These are phyloP conservation scores for Enteromius afrohamiltoni DNA, from an alignment of 2,797 vertebrate genomes.

Conservation along the genomic window DNA sequence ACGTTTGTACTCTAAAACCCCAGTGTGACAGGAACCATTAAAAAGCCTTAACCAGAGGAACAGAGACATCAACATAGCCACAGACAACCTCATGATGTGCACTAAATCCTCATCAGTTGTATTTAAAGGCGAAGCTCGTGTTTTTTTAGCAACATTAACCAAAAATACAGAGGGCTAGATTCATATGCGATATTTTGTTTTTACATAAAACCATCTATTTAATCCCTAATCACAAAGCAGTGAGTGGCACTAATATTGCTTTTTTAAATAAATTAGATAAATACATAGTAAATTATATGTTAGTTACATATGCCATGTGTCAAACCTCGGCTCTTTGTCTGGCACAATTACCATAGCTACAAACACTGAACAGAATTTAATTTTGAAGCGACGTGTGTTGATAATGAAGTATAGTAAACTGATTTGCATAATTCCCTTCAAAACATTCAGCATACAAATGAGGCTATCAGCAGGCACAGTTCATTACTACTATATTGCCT, in stretches of 20 bases:
- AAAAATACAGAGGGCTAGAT: not conserved
- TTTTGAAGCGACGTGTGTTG: not conserved
- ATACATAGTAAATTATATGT: not conserved
- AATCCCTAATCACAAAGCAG: not conserved
- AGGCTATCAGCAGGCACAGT: not conserved
- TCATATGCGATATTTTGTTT: not conserved
- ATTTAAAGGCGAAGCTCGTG: not conserved
- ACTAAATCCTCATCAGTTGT: not conserved
- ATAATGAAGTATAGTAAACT: not conserved
- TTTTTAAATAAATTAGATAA: not conserved
- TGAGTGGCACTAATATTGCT: not conserved
- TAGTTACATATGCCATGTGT: not conserved
- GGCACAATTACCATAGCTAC: not conserved
- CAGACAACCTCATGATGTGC: slow-evolving; percentile 5
- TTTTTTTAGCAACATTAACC: not conserved
- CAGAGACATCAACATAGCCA: slow-evolving; percentile 67
- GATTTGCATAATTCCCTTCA: not conserved
- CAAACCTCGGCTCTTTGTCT: not conserved
- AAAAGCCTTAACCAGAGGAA: slow-evolving; percentile 68
- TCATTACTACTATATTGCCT: not conserved
- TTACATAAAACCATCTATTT: not conserved
- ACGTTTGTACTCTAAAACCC: slow-evolving; percentile 74
- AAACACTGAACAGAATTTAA: not conserved
- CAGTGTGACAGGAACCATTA: slow-evolving; percentile 79
- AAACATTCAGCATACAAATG: not conserved